Evolutionary conservation across 2,888 invertebrate genomes (phyloP).

Genomic region (Melolontha melolontha): DNA sequence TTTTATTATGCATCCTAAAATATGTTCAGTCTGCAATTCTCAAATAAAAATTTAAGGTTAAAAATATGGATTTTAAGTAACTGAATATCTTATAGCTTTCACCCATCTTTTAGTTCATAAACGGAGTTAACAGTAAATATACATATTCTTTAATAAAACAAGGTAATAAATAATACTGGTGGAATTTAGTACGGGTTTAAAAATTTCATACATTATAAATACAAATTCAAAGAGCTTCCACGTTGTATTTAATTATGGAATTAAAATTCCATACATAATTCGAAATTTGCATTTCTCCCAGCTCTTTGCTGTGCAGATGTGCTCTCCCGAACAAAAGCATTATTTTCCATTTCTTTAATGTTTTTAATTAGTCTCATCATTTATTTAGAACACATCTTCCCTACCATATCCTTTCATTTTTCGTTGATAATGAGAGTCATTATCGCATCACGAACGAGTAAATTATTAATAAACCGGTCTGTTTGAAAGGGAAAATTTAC

Average conservation of each 20-base stretch:
- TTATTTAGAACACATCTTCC: slow-evolving; percentile 38
- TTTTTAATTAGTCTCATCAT: slow-evolving; percentile 38
- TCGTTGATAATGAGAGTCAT: slow-evolving; percentile 37
- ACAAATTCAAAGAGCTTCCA: not conserved
- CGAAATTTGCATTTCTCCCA: slow-evolving; percentile 23
- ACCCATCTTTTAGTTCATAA: too few species aligned
- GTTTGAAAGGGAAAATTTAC: slow-evolving; percentile 11
- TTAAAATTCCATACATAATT: slow-evolving; percentile 29
- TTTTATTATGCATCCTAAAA: too few species aligned
- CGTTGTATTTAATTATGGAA: slow-evolving; percentile 20
- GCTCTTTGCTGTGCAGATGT: slow-evolving; percentile 1
- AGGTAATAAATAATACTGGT: too few species aligned
- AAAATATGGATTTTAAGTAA: too few species aligned
- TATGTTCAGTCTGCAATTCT: too few species aligned
- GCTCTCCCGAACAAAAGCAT: slow-evolving; percentile 16
- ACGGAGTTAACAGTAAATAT: too few species aligned
- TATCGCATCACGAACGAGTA: slow-evolving; percentile 32
- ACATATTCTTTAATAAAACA: too few species aligned
- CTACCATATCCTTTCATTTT: slow-evolving; percentile 31
- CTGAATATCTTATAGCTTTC: too few species aligned
- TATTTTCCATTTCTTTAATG: slow-evolving; percentile 28
- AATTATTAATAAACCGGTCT: slow-evolving; percentile 31
- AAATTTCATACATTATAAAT: too few species aligned
- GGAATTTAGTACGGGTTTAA: too few species aligned
- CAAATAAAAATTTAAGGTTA: too few species aligned